These are phyloP conservation scores for Anodontia alba DNA, from an alignment of 2,888 invertebrate species.

Conservation along the genomic window DNA sequence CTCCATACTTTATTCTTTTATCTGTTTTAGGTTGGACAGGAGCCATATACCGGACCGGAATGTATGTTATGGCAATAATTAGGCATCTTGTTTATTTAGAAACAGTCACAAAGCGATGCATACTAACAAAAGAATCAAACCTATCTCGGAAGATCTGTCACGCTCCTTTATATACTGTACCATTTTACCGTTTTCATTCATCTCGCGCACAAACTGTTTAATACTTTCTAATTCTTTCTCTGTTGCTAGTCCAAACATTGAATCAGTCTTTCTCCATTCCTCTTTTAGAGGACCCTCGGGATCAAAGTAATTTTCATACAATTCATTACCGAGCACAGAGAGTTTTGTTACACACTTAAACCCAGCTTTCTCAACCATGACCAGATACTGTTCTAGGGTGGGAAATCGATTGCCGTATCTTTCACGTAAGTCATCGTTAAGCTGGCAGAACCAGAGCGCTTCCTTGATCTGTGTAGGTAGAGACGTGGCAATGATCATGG, in stretches of 20 bases:
- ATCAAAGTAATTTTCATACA: constrained; percentile 3
- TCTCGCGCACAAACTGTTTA: not conserved
- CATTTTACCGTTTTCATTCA: constrained; percentile 27
- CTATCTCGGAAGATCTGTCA: not conserved
- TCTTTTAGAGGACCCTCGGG: constrained; percentile 23
- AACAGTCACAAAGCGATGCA: not conserved
- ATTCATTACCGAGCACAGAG: constrained; percentile 6
- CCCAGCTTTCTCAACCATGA: not conserved
- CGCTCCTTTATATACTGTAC: constrained; percentile 17
- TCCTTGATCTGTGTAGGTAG: not conserved
- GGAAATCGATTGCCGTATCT: not conserved
- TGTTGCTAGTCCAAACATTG: constrained; percentile 5
- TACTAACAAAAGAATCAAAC: constrained; percentile 10
- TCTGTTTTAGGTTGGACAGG: no score
- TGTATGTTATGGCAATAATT: no score
- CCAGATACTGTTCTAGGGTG: not conserved
- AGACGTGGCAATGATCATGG: not conserved
- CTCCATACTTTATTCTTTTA: no score
- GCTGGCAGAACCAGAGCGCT: not conserved
- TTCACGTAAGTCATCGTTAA: not conserved
- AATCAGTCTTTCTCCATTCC: constrained; percentile 6
- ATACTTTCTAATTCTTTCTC: constrained; percentile 10
- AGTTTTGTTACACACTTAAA: not conserved
- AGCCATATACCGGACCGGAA: no score
- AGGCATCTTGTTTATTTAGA: no score